A percentile compares a stretch with the other conserved stretches of the same genome.
phyloP scores from a whole-genome alignment of 2,797 vertebrate species.

The Paguma larvata region DNA sequence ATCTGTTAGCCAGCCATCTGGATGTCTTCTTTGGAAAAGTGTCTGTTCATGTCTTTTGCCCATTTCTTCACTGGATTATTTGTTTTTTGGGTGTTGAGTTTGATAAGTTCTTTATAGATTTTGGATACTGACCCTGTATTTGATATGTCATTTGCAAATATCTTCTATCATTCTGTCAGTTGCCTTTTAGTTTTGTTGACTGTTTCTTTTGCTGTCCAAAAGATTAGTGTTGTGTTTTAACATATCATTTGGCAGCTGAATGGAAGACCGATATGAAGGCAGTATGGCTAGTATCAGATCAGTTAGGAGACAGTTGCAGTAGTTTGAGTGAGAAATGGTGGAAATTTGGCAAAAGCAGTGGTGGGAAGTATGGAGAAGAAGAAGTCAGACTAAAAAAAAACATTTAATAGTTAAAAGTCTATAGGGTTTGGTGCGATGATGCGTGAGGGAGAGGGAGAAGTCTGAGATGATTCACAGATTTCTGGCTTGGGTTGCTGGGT shows the following conservation, averaged over 20 bases:
- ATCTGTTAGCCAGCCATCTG: too few relatives aligned
- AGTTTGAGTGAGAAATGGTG: constrained; percentile 6
- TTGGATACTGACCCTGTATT: too few relatives aligned
- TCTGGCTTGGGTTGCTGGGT: constrained; percentile 46
- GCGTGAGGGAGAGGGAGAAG: not conserved
- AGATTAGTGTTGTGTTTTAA: not conserved
- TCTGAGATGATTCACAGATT: constrained; percentile 34
- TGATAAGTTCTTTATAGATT: too few relatives aligned
- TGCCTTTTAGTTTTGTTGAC: too few relatives aligned
- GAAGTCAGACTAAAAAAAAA: not conserved
- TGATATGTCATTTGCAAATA: too few relatives aligned
- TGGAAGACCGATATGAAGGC: not conserved
- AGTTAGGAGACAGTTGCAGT: not conserved
- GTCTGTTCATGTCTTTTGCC: too few relatives aligned
- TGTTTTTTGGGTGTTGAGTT: too few relatives aligned
- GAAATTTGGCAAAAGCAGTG: not conserved
- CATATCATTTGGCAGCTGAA: not conserved
- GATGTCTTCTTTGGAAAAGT: too few relatives aligned
- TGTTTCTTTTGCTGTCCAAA: too few relatives aligned
- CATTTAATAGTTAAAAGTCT: not conserved
- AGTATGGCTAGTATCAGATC: not conserved
- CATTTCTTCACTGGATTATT: too few relatives aligned
- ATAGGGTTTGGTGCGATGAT: not conserved
- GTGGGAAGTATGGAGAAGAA: not conserved
- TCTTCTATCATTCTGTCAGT: too few relatives aligned